These are phyloP conservation scores for Varanus komodoensis DNA, from an alignment of 2,113 vertebrate species.

Conservation along the genomic window DNA sequence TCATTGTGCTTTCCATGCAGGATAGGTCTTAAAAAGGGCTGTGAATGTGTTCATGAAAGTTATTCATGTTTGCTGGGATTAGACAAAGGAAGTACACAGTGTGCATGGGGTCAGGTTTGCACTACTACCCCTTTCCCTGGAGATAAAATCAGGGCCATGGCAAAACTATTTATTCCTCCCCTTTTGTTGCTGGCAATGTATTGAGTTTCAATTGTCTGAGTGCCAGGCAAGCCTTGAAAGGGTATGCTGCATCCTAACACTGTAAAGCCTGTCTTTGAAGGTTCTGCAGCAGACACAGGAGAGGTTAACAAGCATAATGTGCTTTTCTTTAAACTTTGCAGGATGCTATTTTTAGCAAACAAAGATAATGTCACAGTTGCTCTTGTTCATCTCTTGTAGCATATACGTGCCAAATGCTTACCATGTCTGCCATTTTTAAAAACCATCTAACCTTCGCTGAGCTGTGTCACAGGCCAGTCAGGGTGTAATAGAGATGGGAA, in stretches of 20 bases:
- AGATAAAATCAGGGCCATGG: background rate
- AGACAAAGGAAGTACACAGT: rapidly evolving
- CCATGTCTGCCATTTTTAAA: conserved; percentile 69
- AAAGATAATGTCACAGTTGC: conserved; percentile 74
- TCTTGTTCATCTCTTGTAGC: conserved; percentile 75
- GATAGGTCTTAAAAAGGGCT: rapidly evolving
- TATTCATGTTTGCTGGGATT: rapidly evolving
- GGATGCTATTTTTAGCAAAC: conserved; percentile 72
- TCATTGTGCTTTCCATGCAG: background rate
- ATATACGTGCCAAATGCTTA: conserved; percentile 68
- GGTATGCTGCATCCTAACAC: conserved; percentile 37
- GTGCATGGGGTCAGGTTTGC: background rate
- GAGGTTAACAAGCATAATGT: conserved; percentile 56
- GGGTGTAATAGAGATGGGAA: conserved; percentile 27
- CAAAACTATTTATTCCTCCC: conserved; percentile 28
- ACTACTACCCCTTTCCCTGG: rapidly evolving
- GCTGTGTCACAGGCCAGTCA: conserved; percentile 32
- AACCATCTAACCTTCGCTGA: conserved; percentile 53
- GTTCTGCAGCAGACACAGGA: conserved; percentile 43
- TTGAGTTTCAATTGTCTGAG: conserved; percentile 65
- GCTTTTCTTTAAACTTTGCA: conserved; percentile 62
- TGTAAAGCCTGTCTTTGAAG: conserved; percentile 50
- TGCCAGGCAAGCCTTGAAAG: conserved; percentile 54
- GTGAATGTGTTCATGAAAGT: background rate
- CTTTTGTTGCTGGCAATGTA: background rate